phyloP scores from a whole-genome alignment of 2,888 invertebrate species.

The Autographa gamma region DNA sequence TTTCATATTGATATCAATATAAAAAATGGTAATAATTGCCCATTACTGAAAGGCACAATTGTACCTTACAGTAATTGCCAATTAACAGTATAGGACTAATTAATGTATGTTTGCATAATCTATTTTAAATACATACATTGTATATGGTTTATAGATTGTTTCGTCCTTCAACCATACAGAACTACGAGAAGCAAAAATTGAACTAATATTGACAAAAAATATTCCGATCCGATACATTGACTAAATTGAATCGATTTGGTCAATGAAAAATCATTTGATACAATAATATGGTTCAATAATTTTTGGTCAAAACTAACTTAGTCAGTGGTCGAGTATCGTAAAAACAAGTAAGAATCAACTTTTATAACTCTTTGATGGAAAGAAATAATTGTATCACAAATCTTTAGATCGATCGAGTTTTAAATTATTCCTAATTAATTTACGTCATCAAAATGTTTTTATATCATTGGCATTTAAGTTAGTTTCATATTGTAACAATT shows the following conservation, averaged over 20 bases:
- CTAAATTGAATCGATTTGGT: neutral
- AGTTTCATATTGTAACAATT: neutral
- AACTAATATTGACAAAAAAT: neutral
- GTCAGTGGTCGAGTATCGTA: neutral
- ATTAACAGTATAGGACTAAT: no score
- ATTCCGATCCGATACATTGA: neutral
- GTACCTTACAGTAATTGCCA: no score
- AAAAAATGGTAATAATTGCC: no score
- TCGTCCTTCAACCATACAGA: neutral
- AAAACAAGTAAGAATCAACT: no score
- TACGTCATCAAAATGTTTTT: neutral
- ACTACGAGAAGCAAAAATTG: neutral
- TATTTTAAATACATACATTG: no score
- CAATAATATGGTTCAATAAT: neutral
- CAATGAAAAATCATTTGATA: neutral
- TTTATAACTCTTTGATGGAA: slow-evolving; percentile 7
- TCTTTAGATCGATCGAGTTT: slow-evolving; percentile 5
- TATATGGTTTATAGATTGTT: no score
- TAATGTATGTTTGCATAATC: no score
- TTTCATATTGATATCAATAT: no score
- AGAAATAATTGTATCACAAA: neutral
- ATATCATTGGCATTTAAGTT: slow-evolving; percentile 11
- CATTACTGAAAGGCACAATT: no score
- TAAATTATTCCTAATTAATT: neutral
- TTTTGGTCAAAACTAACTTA: neutral